Evolutionary conservation across 2,113 vertebrate genomes (phyloP).

Genomic region (Seriola dumerili): DNA sequence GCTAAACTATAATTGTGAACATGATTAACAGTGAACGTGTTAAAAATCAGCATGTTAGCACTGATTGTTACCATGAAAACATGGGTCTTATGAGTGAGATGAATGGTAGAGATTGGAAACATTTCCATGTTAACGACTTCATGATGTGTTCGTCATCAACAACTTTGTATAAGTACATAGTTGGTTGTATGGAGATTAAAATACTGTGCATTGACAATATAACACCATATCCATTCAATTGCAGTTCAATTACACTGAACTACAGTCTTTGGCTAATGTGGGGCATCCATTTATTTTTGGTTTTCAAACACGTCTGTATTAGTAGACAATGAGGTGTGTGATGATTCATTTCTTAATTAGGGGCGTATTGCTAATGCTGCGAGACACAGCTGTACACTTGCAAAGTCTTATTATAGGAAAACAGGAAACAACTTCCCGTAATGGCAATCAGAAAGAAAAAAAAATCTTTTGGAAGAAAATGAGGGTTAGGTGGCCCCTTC

Average conservation of each 20-base stretch:
- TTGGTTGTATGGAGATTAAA: too few species aligned
- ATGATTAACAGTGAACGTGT: too few species aligned
- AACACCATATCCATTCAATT: background rate
- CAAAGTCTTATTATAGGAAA: constrained; percentile 20
- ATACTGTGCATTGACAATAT: background rate
- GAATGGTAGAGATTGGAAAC: too few species aligned
- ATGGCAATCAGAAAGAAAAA: constrained; percentile 10
- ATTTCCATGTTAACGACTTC: too few species aligned
- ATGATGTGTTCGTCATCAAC: too few species aligned
- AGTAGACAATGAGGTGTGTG: constrained; percentile 27
- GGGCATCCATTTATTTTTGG: background rate
- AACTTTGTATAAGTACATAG: too few species aligned
- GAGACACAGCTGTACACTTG: constrained; percentile 36
- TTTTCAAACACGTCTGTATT: background rate
- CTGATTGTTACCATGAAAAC: too few species aligned
- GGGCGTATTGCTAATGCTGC: constrained; percentile 20
- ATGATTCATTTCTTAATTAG: constrained; percentile 57
- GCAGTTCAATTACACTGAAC: too few species aligned
- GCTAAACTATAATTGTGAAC: too few species aligned
- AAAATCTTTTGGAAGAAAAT: constrained; percentile 32
- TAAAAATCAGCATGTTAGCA: too few species aligned
- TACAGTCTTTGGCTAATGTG: background rate
- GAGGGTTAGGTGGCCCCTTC: constrained; percentile 33
- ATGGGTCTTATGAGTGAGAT: too few species aligned
- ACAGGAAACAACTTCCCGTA: constrained; percentile 45